A percentile compares a stretch with the other conserved stretches of the same genome.
Evolutionary conservation across 2,888 invertebrate species (phyloP).

Genomic region (Volucella zonaria): DNA sequence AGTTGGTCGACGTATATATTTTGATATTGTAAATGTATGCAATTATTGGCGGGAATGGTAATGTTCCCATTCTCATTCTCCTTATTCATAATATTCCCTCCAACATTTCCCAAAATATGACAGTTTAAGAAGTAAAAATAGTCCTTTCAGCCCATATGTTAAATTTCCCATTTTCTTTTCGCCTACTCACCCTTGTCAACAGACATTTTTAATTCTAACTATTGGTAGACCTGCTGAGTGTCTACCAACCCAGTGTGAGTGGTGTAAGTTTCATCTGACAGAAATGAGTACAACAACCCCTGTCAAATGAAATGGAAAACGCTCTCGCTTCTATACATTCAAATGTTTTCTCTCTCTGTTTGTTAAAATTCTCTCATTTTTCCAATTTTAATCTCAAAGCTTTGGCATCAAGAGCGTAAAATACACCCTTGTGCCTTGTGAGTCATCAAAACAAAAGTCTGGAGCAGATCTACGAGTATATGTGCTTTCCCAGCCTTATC

Average conservation of each 20-base stretch:
- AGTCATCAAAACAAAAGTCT: conserved; percentile 66
- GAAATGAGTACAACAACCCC: conserved; percentile 24
- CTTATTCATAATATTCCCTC: too few species aligned
- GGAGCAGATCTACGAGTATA: conserved; percentile 11
- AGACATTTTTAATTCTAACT: neutral
- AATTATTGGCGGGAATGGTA: too few species aligned
- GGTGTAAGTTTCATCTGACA: conserved; percentile 38
- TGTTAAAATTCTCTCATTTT: neutral
- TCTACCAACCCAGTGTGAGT: conserved; percentile 39
- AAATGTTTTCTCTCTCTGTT: neutral
- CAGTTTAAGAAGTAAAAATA: neutral
- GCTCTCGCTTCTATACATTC: neutral
- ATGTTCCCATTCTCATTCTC: too few species aligned
- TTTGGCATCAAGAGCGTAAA: conserved; percentile 20
- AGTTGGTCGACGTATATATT: too few species aligned
- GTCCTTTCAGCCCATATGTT: neutral
- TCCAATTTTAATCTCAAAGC: conserved; percentile 46
- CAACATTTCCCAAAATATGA: neutral
- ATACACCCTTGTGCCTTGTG: conserved; percentile 4
- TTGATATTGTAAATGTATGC: too few species aligned
- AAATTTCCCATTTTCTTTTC: neutral
- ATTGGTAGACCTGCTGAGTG: conserved; percentile 29
- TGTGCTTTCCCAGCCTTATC: conserved; percentile 46
- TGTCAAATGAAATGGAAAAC: neutral
- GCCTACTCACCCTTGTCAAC: neutral